phyloP scores from a whole-genome alignment of 92 coral and sea anemone species.

The Zoanthus gigantus region DNA sequence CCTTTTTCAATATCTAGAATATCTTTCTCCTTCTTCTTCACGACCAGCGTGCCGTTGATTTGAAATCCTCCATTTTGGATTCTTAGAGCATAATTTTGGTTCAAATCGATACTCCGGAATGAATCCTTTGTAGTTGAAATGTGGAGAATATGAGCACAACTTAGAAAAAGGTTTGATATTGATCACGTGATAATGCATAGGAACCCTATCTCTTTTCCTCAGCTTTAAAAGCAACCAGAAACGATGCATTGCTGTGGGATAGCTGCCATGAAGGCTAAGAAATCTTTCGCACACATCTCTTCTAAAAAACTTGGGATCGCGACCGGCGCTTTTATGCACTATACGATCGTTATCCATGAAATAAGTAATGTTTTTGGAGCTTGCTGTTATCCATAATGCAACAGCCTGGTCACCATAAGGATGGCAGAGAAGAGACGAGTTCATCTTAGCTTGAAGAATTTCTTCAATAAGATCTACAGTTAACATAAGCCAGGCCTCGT shows the following conservation, averaged over 20 bases:
- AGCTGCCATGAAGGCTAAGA: slow-evolving; percentile 91
- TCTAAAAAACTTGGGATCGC: slow-evolving; percentile 73
- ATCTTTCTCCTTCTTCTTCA: slow-evolving; percentile 94
- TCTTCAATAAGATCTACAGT: slow-evolving; percentile 81
- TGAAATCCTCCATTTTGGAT: slow-evolving; percentile 86
- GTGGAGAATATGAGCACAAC: slow-evolving; percentile 75
- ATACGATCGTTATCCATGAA: slow-evolving; percentile 93
- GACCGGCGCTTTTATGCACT: slow-evolving; percentile 95
- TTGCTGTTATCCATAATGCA: slow-evolving; percentile 87
- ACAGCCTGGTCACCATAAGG: slow-evolving; percentile 98
- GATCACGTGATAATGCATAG: slow-evolving; percentile 58
- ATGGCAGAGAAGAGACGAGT: slow-evolving; percentile 76
- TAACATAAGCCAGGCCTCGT: slow-evolving; percentile 95
- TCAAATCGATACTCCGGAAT: slow-evolving; percentile 77
- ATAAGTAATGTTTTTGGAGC: slow-evolving; percentile 84
- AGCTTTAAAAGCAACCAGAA: slow-evolving; percentile 85
- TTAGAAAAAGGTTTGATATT: slow-evolving; percentile 70
- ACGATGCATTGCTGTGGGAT: slow-evolving; percentile 84
- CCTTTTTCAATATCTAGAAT: slow-evolving; percentile 64
- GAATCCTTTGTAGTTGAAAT: slow-evolving; percentile 78
- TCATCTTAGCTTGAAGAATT: slow-evolving; percentile 64
- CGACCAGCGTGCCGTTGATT: slow-evolving; percentile 71
- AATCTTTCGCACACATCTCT: slow-evolving; percentile 72
- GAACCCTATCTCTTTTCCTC: slow-evolving; percentile 45
- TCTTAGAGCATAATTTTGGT: slow-evolving; percentile 82